phyloP scores from a whole-genome alignment of 2,888 invertebrate genomes.

The Erpobdella octoculata region DNA sequence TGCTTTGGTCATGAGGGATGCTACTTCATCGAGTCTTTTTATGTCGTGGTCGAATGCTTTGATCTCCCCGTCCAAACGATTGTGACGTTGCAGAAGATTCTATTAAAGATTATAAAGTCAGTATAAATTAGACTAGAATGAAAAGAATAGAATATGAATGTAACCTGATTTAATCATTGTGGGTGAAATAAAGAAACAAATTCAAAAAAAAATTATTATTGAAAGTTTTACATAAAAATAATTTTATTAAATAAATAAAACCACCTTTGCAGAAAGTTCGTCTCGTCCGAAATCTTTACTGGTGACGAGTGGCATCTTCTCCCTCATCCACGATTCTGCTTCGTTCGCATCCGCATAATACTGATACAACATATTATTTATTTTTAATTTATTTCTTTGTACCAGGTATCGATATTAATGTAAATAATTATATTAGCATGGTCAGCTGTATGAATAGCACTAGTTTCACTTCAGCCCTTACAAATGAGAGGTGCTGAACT shows the following conservation, averaged over 20 bases:
- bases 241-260: no score
- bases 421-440: not conserved
- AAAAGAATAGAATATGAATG: not conserved
- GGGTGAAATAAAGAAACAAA: not conserved
- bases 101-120: slow-evolving; percentile 39
- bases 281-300: slow-evolving; percentile 85
- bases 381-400: not conserved
- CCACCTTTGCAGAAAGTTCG: slow-evolving; percentile 80
- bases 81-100: slow-evolving; percentile 74
- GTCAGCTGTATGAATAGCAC: not conserved
- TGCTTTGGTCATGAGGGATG: slow-evolving; percentile 57
- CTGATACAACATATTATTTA: no score
- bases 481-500: no score
- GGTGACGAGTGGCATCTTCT: slow-evolving; percentile 81
- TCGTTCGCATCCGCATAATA: slow-evolving; percentile 96
- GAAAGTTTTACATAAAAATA: no score
- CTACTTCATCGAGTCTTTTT: slow-evolving; percentile 69
- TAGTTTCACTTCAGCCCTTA: not conserved
- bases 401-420: not conserved
- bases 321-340: slow-evolving; percentile 92
- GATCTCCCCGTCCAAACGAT: slow-evolving; percentile 77
- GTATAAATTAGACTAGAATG: not conserved
- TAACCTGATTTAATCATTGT: not conserved
- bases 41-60: slow-evolving; percentile 76
- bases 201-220: no score